Percentiles rank a stretch among this genome's conserved stretches.
phyloP scores from a whole-genome alignment of 2,113 vertebrate genomes.

The Pseudorectes ferrugineus region DNA sequence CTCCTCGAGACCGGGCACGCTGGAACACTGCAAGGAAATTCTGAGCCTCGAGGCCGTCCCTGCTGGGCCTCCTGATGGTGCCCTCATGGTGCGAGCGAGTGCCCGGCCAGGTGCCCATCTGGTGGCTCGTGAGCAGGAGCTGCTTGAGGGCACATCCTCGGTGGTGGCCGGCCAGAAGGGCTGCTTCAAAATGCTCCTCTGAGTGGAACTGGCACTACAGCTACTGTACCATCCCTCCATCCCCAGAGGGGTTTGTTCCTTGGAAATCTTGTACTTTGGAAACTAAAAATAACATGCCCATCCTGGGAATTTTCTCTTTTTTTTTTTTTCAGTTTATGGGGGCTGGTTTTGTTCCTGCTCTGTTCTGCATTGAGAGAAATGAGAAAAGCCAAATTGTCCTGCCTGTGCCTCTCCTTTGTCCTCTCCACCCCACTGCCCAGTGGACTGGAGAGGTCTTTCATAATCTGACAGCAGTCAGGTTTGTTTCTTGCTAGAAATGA shows the following conservation, averaged over 20 bases:
- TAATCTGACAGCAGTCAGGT: not conserved
- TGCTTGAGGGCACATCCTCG: not conserved
- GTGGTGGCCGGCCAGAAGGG: not conserved
- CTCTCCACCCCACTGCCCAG: not conserved
- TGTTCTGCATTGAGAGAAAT: not conserved
- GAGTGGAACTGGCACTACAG: not conserved
- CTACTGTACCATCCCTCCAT: not conserved
- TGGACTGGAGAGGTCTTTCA: not conserved
- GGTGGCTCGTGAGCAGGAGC: not conserved
- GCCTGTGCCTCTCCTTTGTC: not conserved
- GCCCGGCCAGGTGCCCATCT: not conserved
- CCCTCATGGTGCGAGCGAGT: accelerated
- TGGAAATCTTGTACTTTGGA: not conserved
- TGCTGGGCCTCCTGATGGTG: not conserved
- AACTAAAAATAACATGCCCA: not conserved
- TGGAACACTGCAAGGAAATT: not conserved
- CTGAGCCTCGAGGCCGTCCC: not conserved
- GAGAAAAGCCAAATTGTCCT: not conserved
- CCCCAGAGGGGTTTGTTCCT: not conserved
- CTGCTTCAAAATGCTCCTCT: not conserved
- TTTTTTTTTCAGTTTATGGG: not conserved
- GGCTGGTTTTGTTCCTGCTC: not conserved
- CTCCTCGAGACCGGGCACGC: accelerated
- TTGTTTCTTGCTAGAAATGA: not conserved
- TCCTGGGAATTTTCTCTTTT: not conserved